Conservation (phyloP, 2,888 invertebrate species). For the Melolontha melolontha region DNA sequence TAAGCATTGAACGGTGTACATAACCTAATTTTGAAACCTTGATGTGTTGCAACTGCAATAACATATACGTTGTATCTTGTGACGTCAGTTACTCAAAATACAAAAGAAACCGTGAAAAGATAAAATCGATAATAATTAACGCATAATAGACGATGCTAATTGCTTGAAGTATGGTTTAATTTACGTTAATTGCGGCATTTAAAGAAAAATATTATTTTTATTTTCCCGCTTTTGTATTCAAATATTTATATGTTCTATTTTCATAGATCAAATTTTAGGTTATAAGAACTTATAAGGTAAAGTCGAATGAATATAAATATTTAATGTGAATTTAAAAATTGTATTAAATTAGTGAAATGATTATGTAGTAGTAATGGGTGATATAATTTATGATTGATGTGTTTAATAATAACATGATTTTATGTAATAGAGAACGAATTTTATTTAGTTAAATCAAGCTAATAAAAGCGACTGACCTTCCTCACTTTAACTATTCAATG, state of each 20-base stretch:
- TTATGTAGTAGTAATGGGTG: not conserved
- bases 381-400: too few relatives aligned
- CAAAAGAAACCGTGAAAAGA: constrained; percentile 8
- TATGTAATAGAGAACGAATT: constrained; percentile 1
- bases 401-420: not conserved
- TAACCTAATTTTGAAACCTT: constrained; percentile 36
- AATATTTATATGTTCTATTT: constrained; percentile 12
- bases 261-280: not conserved
- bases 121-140: too few relatives aligned
- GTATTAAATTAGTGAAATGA: not conserved
- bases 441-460: not conserved
- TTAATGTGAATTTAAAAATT: too few relatives aligned
- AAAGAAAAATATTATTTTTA: too few relatives aligned
- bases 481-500: constrained; percentile 22
- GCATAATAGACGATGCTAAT: too few relatives aligned
- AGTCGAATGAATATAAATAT: too few relatives aligned
- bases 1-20: constrained; percentile 35
- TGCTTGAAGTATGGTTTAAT: too few relatives aligned
- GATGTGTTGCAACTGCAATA: constrained; percentile 15
- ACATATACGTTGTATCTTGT: not conserved
- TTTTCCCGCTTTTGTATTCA: not conserved
- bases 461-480: constrained; percentile 39
- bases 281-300: too few relatives aligned
- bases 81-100: constrained; percentile 27
- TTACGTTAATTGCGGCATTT: too few relatives aligned